Evolutionary conservation across 2,113 vertebrate species (phyloP).

Genomic region (Columbina picui): DNA sequence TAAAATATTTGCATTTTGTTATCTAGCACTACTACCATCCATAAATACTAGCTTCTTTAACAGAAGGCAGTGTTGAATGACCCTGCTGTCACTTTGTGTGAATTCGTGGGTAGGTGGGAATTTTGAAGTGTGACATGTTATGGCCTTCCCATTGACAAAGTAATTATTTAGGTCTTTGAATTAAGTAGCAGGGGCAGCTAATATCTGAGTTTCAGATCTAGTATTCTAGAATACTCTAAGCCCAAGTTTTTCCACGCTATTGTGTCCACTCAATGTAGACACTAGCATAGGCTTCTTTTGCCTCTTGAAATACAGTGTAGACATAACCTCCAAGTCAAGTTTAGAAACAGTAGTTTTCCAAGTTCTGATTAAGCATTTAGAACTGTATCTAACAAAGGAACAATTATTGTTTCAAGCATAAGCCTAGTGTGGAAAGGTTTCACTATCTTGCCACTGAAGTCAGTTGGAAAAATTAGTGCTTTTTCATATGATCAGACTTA

Average conservation of each 20-base stretch:
- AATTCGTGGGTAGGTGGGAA: rapidly evolving
- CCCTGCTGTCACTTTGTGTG: not conserved
- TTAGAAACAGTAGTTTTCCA: not conserved
- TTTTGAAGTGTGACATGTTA: not conserved
- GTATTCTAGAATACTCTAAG: not conserved
- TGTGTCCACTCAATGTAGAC: not conserved
- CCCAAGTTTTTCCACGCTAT: not conserved
- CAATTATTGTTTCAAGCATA: not conserved
- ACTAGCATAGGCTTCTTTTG: rapidly evolving
- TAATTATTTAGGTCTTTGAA: not conserved
- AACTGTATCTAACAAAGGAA: not conserved
- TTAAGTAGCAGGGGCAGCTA: not conserved
- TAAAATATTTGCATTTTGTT: not conserved
- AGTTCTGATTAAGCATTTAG: not conserved
- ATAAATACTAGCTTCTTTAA: not conserved
- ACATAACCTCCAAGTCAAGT: not conserved
- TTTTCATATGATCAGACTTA: not conserved
- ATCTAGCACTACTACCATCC: not conserved
- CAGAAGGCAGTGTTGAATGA: not conserved
- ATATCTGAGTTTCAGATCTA: not conserved
- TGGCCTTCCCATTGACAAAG: not conserved
- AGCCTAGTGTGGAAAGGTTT: not conserved
- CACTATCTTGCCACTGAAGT: not conserved
- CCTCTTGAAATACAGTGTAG: not conserved
- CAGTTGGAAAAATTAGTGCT: not conserved